Evolutionary conservation across 2,797 vertebrate species (phyloP).

Genomic region (Morelia viridis): DNA sequence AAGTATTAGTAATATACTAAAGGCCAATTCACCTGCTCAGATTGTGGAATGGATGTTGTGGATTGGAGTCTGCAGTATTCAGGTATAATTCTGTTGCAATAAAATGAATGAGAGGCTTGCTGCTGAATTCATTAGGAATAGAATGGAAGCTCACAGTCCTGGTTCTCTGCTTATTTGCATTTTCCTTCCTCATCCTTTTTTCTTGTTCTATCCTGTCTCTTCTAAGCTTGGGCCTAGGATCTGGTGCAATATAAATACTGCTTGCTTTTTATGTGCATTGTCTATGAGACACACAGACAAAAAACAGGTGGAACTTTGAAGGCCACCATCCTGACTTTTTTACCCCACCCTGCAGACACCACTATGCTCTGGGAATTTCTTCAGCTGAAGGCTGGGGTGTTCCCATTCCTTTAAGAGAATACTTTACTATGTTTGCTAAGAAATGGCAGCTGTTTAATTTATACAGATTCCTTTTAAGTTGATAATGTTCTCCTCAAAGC

Average conservation of each 20-base stretch:
- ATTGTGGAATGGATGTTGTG: not conserved
- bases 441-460: not conserved
- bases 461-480: not conserved
- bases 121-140: not conserved
- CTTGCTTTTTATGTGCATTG: not conserved
- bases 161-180: not conserved
- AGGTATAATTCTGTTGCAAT: not conserved
- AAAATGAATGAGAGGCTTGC: not conserved
- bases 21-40: not conserved
- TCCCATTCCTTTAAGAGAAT: not conserved
- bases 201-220: not conserved
- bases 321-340: not conserved
- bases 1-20: not conserved
- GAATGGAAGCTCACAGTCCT: not conserved
- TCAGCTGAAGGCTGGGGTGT: not conserved
- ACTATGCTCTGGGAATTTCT: not conserved
- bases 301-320: not conserved
- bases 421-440: not conserved
- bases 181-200: not conserved
- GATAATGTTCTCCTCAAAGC: not conserved
- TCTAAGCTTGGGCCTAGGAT: not conserved
- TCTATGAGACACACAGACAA: not conserved
- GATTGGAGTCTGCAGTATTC: not conserved
- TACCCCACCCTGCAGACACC: not conserved
- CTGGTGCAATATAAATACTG: not conserved